These are phyloP conservation scores for Nasonia vitripennis DNA, from an alignment of 1,140 invertebrate genomes.

Conservation along the genomic window DNA sequence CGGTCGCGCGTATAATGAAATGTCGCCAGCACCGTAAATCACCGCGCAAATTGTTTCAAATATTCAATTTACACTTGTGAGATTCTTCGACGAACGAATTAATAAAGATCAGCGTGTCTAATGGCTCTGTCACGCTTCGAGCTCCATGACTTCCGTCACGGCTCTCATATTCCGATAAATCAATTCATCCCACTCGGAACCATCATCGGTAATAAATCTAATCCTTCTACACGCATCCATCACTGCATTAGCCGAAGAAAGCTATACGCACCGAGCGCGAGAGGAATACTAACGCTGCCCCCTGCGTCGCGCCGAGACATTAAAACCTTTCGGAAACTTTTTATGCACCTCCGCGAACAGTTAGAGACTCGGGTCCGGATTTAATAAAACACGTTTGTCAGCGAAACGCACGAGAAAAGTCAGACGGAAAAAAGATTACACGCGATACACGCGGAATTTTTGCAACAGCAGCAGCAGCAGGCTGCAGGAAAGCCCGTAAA, in stretches of 20 bases:
- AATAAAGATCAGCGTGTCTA: slow-evolving; percentile 4
- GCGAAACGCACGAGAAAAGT: background rate
- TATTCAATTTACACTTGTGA: background rate
- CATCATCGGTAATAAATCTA: slow-evolving; percentile 5
- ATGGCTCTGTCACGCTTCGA: background rate
- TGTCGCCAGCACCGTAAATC: background rate
- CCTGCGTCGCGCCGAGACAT: too few relatives aligned
- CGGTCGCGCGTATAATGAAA: background rate
- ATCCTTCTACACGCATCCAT: slow-evolving; percentile 36
- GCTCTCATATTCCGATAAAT: background rate
- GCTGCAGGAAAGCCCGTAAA: slow-evolving; percentile 23
- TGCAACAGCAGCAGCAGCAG: slow-evolving; percentile 1
- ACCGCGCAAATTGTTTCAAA: background rate
- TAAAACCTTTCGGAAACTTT: background rate
- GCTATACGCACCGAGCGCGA: background rate
- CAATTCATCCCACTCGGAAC: background rate
- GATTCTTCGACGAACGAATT: background rate
- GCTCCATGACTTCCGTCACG: background rate
- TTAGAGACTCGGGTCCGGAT: background rate
- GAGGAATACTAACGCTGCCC: slow-evolving; percentile 23
- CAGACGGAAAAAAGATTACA: background rate
- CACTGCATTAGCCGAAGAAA: slow-evolving; percentile 43
- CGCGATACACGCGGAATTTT: background rate
- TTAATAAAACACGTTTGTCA: background rate
- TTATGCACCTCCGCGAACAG: background rate